Conservation (phyloP, 2,797 vertebrate species). For the Tadarida brasiliensis region DNA sequence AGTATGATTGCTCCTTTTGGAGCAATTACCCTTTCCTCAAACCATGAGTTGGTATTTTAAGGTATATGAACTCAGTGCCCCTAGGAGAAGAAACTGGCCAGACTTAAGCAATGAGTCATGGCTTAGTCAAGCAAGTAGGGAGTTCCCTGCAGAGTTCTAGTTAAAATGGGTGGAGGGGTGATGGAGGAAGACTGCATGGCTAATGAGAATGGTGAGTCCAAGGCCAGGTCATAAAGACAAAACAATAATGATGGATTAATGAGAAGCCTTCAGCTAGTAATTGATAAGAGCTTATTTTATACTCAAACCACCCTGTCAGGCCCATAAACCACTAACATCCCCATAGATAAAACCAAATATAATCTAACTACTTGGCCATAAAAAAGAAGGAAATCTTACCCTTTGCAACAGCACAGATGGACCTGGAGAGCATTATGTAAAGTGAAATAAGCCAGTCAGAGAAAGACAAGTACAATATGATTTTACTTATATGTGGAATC, state of each 20-base stretch:
- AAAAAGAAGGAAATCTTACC: background rate
- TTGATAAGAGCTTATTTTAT: background rate
- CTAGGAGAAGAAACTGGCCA: background rate
- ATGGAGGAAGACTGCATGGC: background rate
- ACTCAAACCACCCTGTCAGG: background rate
- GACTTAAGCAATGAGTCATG: background rate
- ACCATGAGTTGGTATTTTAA: background rate
- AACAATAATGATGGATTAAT: constrained; percentile 22
- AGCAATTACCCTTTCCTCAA: constrained; percentile 8
- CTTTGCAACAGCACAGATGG: background rate
- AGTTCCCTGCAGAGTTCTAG: background rate
- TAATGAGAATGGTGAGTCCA: constrained; percentile 1
- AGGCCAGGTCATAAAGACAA: constrained; percentile 21
- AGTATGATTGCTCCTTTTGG: background rate
- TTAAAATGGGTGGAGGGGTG: background rate
- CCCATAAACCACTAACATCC: background rate
- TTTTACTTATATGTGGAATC: background rate
- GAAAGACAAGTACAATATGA: background rate
- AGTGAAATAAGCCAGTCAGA: background rate
- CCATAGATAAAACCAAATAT: background rate
- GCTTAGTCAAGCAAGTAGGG: background rate
- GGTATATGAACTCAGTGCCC: background rate
- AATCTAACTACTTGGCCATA: background rate
- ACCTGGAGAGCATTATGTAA: background rate
- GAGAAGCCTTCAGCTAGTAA: background rate